Percentiles rank a stretch among this genome's conserved stretches.
phyloP scores from a whole-genome alignment of 2,888 invertebrate genomes.

The Carabus problematicus region DNA sequence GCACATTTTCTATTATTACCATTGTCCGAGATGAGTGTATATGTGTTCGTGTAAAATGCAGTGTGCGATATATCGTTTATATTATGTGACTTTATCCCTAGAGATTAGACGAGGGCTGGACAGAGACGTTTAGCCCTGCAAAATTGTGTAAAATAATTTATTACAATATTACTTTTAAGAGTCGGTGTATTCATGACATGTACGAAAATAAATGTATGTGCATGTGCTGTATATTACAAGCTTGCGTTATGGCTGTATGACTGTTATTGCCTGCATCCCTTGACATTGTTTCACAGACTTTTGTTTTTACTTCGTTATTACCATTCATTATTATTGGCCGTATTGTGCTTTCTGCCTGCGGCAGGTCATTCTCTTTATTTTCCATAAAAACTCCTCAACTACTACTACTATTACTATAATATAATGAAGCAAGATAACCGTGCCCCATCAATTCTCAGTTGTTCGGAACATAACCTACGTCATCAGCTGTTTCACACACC shows the following conservation, averaged over 20 bases:
- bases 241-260: conserved; percentile 45
- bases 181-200: conserved; percentile 57
- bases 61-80: conserved; percentile 36
- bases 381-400: not conserved
- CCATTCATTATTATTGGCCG: conserved; percentile 17
- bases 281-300: conserved; percentile 39
- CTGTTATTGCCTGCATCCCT: conserved; percentile 39
- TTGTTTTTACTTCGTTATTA: not conserved
- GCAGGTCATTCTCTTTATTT: conserved; percentile 28
- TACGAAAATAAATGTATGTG: conserved; percentile 61
- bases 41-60: conserved; percentile 33
- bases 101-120: conserved; percentile 30
- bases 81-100: conserved; percentile 40
- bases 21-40: conserved; percentile 15
- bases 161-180: conserved; percentile 50
- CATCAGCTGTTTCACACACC: not conserved
- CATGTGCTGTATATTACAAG: conserved; percentile 60
- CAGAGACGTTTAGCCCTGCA: conserved; percentile 36
- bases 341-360: conserved; percentile 43
- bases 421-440: too few relatives aligned
- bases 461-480: too few relatives aligned
- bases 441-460: not conserved
- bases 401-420: too few relatives aligned
- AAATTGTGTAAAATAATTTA: conserved; percentile 47
- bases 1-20: conserved; percentile 33